Conservation (phyloP, 2,888 invertebrate genomes). For the Sarcophaga caerulescens region DNA sequence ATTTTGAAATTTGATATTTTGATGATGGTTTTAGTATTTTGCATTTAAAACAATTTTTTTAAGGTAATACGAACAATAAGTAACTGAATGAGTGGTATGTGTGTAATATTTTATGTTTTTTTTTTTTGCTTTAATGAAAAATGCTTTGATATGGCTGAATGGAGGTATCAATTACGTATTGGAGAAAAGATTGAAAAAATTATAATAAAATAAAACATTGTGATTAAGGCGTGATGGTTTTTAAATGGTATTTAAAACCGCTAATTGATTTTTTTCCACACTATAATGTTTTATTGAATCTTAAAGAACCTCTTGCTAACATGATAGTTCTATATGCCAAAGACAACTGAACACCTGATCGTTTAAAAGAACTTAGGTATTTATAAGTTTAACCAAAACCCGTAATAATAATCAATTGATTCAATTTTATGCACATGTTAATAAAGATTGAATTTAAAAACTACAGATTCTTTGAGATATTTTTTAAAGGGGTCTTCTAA, state of each 20-base stretch:
- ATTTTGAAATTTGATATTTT: constrained; percentile 70
- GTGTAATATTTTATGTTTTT: constrained; percentile 3
- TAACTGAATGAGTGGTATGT: background rate
- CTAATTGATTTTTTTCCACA: constrained; percentile 67
- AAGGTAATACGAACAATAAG: background rate
- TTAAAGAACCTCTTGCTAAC: background rate
- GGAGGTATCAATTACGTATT: constrained; percentile 61
- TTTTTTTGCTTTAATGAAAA: constrained; percentile 50
- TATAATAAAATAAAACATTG: constrained; percentile 36
- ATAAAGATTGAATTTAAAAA: background rate
- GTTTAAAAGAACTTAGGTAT: constrained; percentile 7
- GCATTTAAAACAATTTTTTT: constrained; percentile 60
- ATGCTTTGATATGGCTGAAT: constrained; percentile 47
- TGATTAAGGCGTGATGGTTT: constrained; percentile 64
- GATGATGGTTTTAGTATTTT: constrained; percentile 71
- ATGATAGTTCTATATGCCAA: background rate
- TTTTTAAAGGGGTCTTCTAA: background rate
- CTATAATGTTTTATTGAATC: constrained; percentile 57
- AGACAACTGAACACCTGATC: constrained; percentile 37
- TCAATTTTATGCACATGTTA: constrained; percentile 25
- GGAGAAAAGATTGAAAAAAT: constrained; percentile 33
- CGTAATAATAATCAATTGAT: constrained; percentile 25
- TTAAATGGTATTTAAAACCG: constrained; percentile 67
- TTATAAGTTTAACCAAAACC: background rate
- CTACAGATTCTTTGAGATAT: background rate